phyloP scores from a whole-genome alignment of 1,140 invertebrate genomes.

The Drosophila tropicalis region DNA sequence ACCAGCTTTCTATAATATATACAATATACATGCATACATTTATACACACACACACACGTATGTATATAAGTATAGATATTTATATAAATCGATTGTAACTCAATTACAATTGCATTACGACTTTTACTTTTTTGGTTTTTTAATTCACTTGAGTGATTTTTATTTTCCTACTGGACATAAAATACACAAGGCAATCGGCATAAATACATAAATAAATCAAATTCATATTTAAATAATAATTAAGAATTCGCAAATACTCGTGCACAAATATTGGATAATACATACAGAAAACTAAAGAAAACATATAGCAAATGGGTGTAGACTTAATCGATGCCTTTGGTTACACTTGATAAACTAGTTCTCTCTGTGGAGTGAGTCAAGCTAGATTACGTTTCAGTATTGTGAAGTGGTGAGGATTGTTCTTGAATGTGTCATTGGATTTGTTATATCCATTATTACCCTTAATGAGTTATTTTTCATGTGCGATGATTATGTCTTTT shows the following conservation, averaged over 20 bases:
- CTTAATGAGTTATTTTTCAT: too few relatives aligned
- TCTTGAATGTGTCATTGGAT: too few relatives aligned
- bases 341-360: too few relatives aligned
- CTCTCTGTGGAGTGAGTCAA: too few relatives aligned
- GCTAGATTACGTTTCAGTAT: too few relatives aligned
- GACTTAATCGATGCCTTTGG: too few relatives aligned
- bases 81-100: constrained; percentile 16
- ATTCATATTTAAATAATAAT: constrained; percentile 6
- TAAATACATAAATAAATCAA: constrained; percentile 15
- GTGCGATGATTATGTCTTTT: too few relatives aligned
- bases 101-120: constrained; percentile 16
- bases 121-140: neutral
- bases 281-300: neutral
- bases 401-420: too few relatives aligned
- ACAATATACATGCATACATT: neutral
- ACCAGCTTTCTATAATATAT: neutral
- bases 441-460: too few relatives aligned
- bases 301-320: neutral
- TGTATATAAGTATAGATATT: neutral
- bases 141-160: constrained; percentile 19
- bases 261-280: constrained; percentile 41
- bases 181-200: neutral
- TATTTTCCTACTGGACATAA: constrained; percentile 13
- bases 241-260: constrained; percentile 17
- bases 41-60: neutral